Base-by-base conservation (phyloP, 2,888 invertebrate genomes). In the Minunthozetes semirufus region DNA sequence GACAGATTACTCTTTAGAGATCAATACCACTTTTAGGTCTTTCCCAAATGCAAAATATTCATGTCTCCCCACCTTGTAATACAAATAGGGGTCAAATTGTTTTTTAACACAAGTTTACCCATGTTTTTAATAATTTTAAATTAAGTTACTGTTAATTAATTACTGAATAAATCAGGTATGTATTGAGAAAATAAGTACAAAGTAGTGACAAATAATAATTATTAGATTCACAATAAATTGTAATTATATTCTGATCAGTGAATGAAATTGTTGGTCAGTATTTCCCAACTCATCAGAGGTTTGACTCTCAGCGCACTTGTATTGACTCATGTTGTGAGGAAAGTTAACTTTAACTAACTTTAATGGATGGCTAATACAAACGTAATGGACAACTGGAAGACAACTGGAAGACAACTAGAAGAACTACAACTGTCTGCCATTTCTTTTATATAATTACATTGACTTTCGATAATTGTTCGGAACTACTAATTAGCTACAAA, bases 261-360 rank as follows among this genome's bases (percentile, higher is more conserved):
- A 42, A 4, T 42, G 11, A 42, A 42, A 42, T 42, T 9, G 42
- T 42, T 13, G 42, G 42, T 42, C 42, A 42, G 42, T 42, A 42
- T 42, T 1, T 56, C 56, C 27, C 68, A 68, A 38, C 68, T 68
- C 42, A 68, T 68, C 68, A 38, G 38, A 68, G 38, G 38, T 42
- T 68, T 68, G 19, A 22, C 8, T 42, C 9, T 42, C 42, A 42
- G 13, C 6, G 38, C 68, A 42, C 68, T 68, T 68, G 42, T 68
- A 68, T 68, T 46, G 68, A 68, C 68, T 42, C n/a, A 9, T 38
- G 46, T 68, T 68, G 38, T 68, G 38, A 68, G 27, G 6, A 68
- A 68, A 68, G 68, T 38, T 68, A 38, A 68, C 38, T 42, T 38
- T 68, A 22, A 68, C 38, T 68, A 42, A 68, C 68, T 68, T 68